Conservation (phyloP, 2,888 invertebrate genomes). For the Syrphus vitripennis region DNA sequence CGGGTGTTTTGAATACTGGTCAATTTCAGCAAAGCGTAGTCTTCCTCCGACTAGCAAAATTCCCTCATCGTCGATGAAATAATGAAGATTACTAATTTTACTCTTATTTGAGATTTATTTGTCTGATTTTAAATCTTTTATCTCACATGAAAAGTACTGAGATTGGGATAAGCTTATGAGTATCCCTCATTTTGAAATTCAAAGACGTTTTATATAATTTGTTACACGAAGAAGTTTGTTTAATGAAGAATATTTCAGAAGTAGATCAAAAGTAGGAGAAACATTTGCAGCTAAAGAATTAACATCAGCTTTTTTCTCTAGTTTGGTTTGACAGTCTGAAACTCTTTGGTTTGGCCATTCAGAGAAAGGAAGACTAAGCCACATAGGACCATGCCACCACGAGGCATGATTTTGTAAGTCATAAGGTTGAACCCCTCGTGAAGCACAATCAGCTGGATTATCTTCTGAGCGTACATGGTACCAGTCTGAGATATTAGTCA, state of each 20-base stretch:
- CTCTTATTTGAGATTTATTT: not conserved
- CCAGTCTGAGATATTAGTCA: not conserved
- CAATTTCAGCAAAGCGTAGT: constrained; percentile 21
- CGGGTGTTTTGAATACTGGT: constrained; percentile 15
- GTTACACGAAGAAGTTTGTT: not conserved
- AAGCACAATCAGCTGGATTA: not conserved
- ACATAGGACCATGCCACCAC: not conserved
- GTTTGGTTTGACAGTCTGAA: not conserved
- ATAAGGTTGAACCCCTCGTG: not conserved
- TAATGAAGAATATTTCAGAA: not conserved
- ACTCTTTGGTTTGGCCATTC: not conserved
- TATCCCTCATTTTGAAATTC: not conserved
- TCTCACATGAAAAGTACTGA: not conserved
- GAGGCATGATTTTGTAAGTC: not conserved
- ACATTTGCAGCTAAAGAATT: not conserved
- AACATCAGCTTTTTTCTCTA: not conserved
- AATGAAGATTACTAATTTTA: not conserved
- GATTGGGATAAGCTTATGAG: not conserved
- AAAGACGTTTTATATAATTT: not conserved
- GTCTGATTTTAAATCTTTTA: not conserved
- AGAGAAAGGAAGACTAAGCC: not conserved
- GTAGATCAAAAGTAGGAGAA: not conserved
- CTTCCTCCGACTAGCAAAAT: constrained; percentile 42
- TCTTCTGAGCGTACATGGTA: not conserved
- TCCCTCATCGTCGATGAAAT: constrained; percentile 4